Evolutionary conservation across 1,140 invertebrate species (phyloP), one percentile per base, ranked within the genome.

Genomic region (Olivierus martensii): DNA sequence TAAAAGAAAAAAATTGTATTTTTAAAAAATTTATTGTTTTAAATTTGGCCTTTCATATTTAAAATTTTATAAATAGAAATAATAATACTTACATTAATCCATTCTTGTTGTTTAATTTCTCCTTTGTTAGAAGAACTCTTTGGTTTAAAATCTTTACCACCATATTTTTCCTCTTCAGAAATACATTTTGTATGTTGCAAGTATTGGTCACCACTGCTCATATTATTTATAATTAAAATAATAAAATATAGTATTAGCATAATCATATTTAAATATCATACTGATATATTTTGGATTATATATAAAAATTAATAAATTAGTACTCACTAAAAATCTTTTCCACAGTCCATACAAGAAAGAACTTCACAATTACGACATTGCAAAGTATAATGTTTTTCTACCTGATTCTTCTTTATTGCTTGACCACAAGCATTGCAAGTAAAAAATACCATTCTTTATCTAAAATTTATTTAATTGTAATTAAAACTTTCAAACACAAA

Each of bases 371-470:
- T 67, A 37, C 74, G 75, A 49, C 80, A 79, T 65, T 81, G 81
- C 61, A 73, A 73, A 49, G 76, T 77, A 53, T 77, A 76, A 71
- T 95, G 90, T 65, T 89, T 90, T 55, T 88, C 86, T 3, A 94
- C 88, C 68, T 84, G 81, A 34, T 85, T 84, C 64, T 94, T 94
- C 65, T 92, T 88, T 1, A 94, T 65, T 18, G 84, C 80, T 51
- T 91, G 85, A 0, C 88, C 87, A 67, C 91, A 95, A 58, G 82
- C 74, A 62, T 84, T 84, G 67, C 91, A 96, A 14, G 84, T 87
- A 66, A 95, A 95, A 21, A 89, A 41, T 45, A 71, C 71, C 39
- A 59, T 62, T n/a, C n/a, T n/a, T n/a, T n/a, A n/a, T n/a, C n/a
- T n/a, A n/a, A n/a, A n/a, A n/a, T n/a, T n/a, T n/a, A n/a, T n/a